Percentiles rank a stretch among this genome's conserved stretches.
Evolutionary conservation across 2,113 vertebrate genomes (phyloP).

Genomic region (Corapipo altera): DNA sequence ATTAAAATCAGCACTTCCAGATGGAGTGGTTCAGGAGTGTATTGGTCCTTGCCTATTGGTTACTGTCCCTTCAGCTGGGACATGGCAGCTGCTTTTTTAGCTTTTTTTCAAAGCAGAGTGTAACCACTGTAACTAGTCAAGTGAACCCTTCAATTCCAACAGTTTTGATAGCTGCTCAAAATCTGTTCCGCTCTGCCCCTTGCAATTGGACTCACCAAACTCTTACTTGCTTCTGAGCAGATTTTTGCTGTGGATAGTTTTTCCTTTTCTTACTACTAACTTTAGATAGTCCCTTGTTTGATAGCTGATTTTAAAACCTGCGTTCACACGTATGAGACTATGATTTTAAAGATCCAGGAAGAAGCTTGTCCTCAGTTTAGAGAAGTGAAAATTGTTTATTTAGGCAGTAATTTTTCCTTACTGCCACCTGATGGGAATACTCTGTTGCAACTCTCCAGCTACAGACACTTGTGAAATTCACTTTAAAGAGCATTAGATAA

Average conservation of each 20-base stretch:
- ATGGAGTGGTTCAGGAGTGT: not conserved
- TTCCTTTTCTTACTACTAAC: slow-evolving; percentile 4
- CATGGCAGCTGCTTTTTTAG: not conserved
- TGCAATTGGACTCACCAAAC: not conserved
- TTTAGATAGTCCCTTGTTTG: not conserved
- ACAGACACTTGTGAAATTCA: not conserved
- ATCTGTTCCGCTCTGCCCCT: not conserved
- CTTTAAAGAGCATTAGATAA: not conserved
- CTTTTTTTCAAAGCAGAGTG: not conserved
- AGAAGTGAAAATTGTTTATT: not conserved
- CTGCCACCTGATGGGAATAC: not conserved
- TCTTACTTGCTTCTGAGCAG: not conserved
- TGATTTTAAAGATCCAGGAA: not conserved
- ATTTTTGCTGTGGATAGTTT: not conserved
- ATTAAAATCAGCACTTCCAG: not conserved
- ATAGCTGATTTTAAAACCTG: slow-evolving; percentile 27
- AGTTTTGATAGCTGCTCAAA: not conserved
- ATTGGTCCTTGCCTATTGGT: not conserved
- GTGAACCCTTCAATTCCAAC: not conserved
- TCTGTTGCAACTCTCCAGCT: not conserved
- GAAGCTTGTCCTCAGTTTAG: not conserved
- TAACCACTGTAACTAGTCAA: not conserved
- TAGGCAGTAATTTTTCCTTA: not conserved
- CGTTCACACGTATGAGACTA: not conserved
- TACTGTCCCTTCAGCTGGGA: not conserved